Conservation (phyloP, 2,797 vertebrate genomes). For the Rachycentron canadum region DNA sequence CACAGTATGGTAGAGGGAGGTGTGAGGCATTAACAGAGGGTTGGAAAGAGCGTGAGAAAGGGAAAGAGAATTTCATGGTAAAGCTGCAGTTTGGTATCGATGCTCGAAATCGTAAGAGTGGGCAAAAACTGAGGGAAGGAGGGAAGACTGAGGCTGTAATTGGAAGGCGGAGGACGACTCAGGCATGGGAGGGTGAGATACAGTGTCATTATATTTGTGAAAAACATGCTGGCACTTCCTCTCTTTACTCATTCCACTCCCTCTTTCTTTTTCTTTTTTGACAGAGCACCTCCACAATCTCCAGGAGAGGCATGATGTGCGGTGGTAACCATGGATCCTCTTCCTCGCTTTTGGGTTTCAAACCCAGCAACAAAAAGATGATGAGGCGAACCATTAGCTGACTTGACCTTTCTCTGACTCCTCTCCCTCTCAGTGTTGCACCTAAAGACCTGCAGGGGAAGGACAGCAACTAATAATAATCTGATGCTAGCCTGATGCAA, state of each 20-base stretch:
- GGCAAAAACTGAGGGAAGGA: slow-evolving; percentile 36
- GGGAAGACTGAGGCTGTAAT: slow-evolving; percentile 38
- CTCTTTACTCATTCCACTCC: slow-evolving; percentile 45
- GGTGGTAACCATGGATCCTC: slow-evolving; percentile 28
- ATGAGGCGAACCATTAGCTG: slow-evolving; percentile 33
- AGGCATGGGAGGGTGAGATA: slow-evolving; percentile 46
- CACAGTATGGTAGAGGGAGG: slow-evolving; percentile 44
- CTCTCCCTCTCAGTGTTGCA: slow-evolving; percentile 3
- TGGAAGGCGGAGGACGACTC: slow-evolving; percentile 36
- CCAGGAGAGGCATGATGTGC: slow-evolving; percentile 18
- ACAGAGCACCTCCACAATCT: slow-evolving; percentile 38
- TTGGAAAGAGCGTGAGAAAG: slow-evolving; percentile 64
- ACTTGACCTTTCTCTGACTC: slow-evolving; percentile 42
- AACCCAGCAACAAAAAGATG: slow-evolving; percentile 2
- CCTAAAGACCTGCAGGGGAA: slow-evolving; percentile 20
- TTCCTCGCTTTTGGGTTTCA: background rate
- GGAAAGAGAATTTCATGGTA: slow-evolving; percentile 60
- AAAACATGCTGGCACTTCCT: slow-evolving; percentile 51
- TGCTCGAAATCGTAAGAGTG: slow-evolving; percentile 37
- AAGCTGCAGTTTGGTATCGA: slow-evolving; percentile 40
- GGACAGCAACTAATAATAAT: slow-evolving; percentile 27
- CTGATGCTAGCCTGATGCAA: slow-evolving; percentile 40
- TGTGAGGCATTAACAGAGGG: slow-evolving; percentile 48
- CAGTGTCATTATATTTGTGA: slow-evolving; percentile 56
- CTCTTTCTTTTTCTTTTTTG: slow-evolving; percentile 35